A percentile compares a stretch with the other conserved stretches of the same genome.
phyloP scores from a whole-genome alignment of 2,113 vertebrate species.

The Melozone crissalis region DNA sequence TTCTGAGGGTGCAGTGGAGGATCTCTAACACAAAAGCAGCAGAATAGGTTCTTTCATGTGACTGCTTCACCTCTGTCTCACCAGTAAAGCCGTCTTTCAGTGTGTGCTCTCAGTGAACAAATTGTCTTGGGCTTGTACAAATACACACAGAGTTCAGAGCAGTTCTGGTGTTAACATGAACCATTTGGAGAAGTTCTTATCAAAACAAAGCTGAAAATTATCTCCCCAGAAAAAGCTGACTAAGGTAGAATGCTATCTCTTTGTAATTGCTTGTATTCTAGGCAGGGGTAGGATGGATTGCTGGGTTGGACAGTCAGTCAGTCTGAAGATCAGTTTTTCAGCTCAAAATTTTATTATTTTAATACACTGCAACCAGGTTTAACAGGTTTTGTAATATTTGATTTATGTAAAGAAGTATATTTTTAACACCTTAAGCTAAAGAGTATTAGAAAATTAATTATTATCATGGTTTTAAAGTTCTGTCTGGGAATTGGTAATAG shows the following conservation, averaged over 20 bases:
- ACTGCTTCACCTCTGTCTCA: background rate
- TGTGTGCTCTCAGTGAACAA: background rate
- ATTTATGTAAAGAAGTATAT: background rate
- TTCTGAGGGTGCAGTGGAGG: background rate
- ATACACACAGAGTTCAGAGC: background rate
- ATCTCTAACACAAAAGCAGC: background rate
- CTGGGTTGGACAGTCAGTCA: background rate
- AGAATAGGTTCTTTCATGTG: background rate
- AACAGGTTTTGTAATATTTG: background rate
- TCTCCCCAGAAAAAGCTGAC: background rate
- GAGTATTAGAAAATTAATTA: background rate
- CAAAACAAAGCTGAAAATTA: constrained; percentile 27
- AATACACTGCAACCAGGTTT: background rate
- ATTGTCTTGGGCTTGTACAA: background rate
- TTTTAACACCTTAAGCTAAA: background rate
- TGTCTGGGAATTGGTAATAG: background rate
- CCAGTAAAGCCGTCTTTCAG: background rate
- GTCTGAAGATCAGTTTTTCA: background rate
- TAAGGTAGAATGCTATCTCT: background rate
- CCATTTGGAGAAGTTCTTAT: background rate
- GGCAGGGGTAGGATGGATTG: background rate
- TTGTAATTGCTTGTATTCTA: background rate
- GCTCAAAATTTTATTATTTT: background rate
- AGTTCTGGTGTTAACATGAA: constrained; percentile 13
- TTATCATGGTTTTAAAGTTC: background rate